Evolutionary conservation across 1,140 invertebrate species (phyloP).

Genomic region (Hormaphis cornu): DNA sequence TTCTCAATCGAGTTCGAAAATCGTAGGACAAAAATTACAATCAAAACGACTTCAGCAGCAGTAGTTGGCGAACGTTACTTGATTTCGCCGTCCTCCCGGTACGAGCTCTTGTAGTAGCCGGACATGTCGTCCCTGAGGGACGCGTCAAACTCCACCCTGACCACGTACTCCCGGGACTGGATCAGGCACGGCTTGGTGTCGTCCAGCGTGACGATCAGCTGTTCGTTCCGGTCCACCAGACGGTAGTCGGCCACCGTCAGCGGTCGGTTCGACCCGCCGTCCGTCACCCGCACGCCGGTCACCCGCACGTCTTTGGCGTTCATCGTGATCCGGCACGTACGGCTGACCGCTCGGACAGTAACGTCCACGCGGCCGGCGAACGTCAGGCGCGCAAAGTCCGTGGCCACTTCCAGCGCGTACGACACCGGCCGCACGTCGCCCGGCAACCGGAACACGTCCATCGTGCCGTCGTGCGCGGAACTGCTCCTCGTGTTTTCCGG

Average conservation of each 20-base stretch:
- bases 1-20: too few species aligned
- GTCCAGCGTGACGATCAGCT: background rate
- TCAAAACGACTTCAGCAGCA: too few species aligned
- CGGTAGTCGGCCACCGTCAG: background rate
- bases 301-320: background rate
- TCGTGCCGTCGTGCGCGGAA: background rate
- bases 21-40: too few species aligned
- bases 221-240: background rate
- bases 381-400: background rate
- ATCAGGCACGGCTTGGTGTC: background rate
- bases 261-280: background rate
- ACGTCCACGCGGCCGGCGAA: background rate
- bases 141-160: background rate
- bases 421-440: background rate
- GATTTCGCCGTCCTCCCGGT: background rate
- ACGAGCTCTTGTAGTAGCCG: constrained; percentile 33
- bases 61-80: too few species aligned
- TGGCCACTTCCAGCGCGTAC: background rate
- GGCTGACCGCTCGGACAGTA: background rate
- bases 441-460: constrained; percentile 1
- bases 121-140: constrained; percentile 31
- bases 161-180: background rate
- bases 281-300: background rate
- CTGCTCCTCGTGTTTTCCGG: too few species aligned
- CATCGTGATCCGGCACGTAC: background rate